Evolutionary conservation across 2,797 vertebrate genomes (phyloP).

Genomic region (Staurois parvus): DNA sequence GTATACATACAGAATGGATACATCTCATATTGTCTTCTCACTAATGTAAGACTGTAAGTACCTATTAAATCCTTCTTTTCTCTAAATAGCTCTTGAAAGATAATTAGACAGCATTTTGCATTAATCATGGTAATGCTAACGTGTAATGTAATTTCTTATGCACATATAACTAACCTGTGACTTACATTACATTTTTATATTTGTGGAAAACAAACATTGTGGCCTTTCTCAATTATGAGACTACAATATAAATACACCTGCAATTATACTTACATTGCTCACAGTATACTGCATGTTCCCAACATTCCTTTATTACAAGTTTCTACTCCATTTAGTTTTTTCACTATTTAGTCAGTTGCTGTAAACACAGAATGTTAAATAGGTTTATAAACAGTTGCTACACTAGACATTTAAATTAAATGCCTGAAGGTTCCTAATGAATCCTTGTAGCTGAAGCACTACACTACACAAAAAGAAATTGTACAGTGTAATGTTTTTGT

Average conservation of each 20-base stretch:
- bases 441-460: too few relatives aligned
- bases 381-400: too few relatives aligned
- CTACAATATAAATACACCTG: not conserved
- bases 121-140: conserved; percentile 29
- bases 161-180: conserved; percentile 30
- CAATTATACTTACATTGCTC: too few relatives aligned
- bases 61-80: conserved; percentile 19
- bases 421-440: too few relatives aligned
- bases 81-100: conserved; percentile 8
- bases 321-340: too few relatives aligned
- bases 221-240: not conserved
- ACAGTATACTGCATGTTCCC: too few relatives aligned
- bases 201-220: conserved; percentile 18
- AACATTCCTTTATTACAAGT: too few relatives aligned
- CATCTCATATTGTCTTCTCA: not conserved
- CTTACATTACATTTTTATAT: conserved; percentile 4
- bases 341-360: too few relatives aligned
- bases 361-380: too few relatives aligned
- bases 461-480: too few relatives aligned
- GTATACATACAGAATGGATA: conserved; percentile 1
- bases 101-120: conserved; percentile 37
- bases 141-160: not conserved
- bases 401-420: too few relatives aligned
- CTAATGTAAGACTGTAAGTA: conserved; percentile 3
- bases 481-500: too few relatives aligned